These are phyloP conservation scores for Sclerurus mexicanus DNA, from an alignment of 2,113 vertebrate genomes.

Conservation along the genomic window DNA sequence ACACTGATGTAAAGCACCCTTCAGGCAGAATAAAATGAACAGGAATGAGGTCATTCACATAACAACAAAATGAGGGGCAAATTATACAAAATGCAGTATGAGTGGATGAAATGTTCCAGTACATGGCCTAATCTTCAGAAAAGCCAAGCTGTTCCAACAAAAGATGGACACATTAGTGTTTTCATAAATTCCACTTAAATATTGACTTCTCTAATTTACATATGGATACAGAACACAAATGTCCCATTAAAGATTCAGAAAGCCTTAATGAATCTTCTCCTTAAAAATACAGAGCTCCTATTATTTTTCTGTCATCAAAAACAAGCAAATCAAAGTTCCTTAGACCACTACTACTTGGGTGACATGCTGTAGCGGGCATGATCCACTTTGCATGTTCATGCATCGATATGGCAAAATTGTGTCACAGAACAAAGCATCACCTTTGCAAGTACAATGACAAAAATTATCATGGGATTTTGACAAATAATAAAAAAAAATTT, in stretches of 20 bases:
- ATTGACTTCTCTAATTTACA: background rate
- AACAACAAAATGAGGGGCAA: background rate
- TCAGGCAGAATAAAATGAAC: background rate
- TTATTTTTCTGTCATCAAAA: background rate
- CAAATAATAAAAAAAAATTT: too few species aligned
- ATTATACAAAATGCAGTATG: background rate
- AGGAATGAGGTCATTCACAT: background rate
- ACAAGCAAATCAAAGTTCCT: background rate
- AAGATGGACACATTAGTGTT: background rate
- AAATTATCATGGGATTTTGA: background rate
- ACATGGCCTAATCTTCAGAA: background rate
- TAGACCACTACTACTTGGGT: background rate
- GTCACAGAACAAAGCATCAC: background rate
- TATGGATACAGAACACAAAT: background rate
- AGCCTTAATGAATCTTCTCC: background rate
- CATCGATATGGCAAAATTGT: background rate
- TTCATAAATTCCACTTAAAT: background rate
- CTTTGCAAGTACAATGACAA: background rate
- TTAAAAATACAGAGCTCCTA: background rate
- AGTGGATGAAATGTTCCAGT: background rate
- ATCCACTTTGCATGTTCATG: fast-evolving
- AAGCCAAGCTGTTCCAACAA: background rate
- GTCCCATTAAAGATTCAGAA: background rate
- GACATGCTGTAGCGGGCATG: background rate
- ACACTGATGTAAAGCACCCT: background rate